These are phyloP conservation scores for Galeopterus variegatus DNA, from an alignment of 2,113 vertebrate species.

Conservation along the genomic window DNA sequence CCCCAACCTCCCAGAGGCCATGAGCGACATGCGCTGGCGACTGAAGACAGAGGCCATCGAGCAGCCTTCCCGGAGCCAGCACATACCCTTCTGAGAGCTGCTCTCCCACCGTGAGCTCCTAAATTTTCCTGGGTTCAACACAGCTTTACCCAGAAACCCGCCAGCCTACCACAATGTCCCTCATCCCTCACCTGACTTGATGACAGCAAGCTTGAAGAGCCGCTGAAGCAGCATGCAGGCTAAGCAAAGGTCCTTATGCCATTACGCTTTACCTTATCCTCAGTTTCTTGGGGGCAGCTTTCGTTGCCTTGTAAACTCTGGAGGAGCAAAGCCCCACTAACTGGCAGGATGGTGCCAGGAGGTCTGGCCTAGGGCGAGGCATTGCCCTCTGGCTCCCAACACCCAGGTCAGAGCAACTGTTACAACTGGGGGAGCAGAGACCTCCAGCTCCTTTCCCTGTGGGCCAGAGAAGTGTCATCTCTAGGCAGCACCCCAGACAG, in stretches of 20 bases:
- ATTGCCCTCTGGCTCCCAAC: background rate
- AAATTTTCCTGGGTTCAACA: background rate
- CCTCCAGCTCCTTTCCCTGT: background rate
- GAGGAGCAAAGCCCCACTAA: background rate
- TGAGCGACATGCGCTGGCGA: background rate
- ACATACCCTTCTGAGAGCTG: background rate
- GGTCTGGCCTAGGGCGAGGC: background rate
- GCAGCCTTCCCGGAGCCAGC: background rate
- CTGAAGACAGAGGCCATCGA: background rate
- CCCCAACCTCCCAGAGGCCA: background rate
- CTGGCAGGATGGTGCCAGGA: background rate
- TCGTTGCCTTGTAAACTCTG: background rate
- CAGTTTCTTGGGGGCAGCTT: background rate
- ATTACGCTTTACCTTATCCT: background rate
- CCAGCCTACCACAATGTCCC: background rate
- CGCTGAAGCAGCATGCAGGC: rapidly evolving
- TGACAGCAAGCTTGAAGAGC: background rate
- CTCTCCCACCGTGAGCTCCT: background rate
- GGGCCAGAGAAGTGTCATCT: background rate
- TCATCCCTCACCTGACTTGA: background rate
- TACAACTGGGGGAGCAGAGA: background rate
- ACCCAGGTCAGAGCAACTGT: background rate
- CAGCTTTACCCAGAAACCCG: background rate
- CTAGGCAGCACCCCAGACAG: background rate
- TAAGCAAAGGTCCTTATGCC: background rate